A percentile compares a stretch with the other conserved stretches of the same genome.
These are phyloP conservation scores for Pollicipes pollicipes DNA, from an alignment of 1,140 invertebrate species.

Conservation along the genomic window DNA sequence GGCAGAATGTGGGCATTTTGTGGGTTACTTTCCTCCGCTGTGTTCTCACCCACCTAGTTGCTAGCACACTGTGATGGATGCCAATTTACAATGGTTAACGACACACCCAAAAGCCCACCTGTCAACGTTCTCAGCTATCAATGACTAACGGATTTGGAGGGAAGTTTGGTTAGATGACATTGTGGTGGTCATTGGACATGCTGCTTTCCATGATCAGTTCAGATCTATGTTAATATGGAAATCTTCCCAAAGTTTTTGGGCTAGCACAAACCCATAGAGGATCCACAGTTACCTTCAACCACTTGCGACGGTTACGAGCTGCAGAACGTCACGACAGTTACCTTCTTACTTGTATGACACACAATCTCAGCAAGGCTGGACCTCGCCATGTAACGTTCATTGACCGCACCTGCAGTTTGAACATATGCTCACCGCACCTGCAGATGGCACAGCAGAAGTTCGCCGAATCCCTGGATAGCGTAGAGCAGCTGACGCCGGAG, in stretches of 20 bases:
- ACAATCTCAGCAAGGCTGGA: background rate
- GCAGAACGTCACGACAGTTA: background rate
- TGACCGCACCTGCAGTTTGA: background rate
- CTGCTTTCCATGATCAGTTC: too few relatives aligned
- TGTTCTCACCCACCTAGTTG: too few relatives aligned
- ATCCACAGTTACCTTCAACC: background rate
- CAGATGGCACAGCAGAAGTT: conserved; percentile 9
- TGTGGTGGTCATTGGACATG: too few relatives aligned
- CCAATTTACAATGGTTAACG: too few relatives aligned
- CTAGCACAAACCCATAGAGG: background rate
- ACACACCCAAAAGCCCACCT: too few relatives aligned
- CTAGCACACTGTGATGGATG: too few relatives aligned
- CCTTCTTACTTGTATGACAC: background rate
- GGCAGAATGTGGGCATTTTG: background rate
- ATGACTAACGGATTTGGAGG: too few relatives aligned
- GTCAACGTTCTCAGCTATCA: too few relatives aligned
- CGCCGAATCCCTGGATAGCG: conserved; percentile 11
- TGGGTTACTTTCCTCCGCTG: too few relatives aligned
- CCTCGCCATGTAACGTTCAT: background rate
- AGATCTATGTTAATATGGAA: too few relatives aligned
- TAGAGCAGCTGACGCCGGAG: conserved; percentile 40
- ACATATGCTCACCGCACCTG: background rate
- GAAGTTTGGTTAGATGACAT: too few relatives aligned
- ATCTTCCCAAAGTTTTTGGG: too few relatives aligned
- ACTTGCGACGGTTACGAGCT: background rate